Conservation (phyloP, 2,888 invertebrate genomes). For the Linnaemya vulpina region DNA sequence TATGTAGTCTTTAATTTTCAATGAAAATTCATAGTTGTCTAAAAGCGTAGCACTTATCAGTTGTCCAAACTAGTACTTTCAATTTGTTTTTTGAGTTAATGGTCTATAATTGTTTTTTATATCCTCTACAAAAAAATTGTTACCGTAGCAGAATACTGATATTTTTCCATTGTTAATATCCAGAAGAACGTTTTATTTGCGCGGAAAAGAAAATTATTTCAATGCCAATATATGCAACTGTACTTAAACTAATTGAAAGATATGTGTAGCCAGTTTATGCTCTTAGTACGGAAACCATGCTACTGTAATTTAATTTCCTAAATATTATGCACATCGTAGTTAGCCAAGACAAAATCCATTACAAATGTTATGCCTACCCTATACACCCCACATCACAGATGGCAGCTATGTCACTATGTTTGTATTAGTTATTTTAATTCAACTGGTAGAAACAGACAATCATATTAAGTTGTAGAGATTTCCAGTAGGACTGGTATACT, state of each 20-base stretch:
- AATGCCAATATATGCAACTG: not conserved
- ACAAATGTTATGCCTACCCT: not conserved
- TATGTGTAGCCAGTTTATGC: not conserved
- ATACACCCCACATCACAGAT: not conserved
- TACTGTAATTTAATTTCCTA: not conserved
- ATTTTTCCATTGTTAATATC: too few species aligned
- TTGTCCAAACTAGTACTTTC: slow-evolving; percentile 14
- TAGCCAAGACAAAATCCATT: not conserved
- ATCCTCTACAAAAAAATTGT: too few species aligned
- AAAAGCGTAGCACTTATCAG: slow-evolving; percentile 10
- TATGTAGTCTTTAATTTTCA: slow-evolving; percentile 69
- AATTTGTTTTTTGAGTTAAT: not conserved
- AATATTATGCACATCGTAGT: not conserved
- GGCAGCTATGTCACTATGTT: not conserved
- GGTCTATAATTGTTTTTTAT: too few species aligned
- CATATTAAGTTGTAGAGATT: too few species aligned
- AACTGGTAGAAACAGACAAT: too few species aligned
- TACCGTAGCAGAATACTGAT: too few species aligned
- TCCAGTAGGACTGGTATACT: too few species aligned
- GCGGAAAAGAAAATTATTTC: too few species aligned
- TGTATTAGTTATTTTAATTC: too few species aligned
- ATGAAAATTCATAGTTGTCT: slow-evolving; percentile 64
- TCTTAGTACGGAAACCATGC: not conserved
- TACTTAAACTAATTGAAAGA: not conserved
- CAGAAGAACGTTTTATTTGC: too few species aligned